Conservation (phyloP, 2,797 vertebrate genomes). For the Pangasius mekongensis region DNA sequence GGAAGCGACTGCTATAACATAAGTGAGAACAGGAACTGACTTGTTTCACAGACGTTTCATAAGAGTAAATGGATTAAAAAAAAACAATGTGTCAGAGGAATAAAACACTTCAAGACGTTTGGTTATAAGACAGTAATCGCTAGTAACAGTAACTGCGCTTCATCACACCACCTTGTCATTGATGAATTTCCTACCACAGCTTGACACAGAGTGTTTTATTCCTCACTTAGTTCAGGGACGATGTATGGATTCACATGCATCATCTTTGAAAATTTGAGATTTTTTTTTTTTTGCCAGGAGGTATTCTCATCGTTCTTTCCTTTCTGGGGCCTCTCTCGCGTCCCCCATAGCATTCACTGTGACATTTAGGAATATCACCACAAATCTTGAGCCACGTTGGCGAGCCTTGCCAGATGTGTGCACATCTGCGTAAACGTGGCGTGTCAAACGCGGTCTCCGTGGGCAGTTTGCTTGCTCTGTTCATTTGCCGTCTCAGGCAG, state of each 20-base stretch:
- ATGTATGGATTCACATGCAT: neutral
- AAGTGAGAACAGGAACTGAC: too few species aligned
- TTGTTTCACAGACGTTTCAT: too few species aligned
- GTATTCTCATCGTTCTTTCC: neutral
- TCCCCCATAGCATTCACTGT: neutral
- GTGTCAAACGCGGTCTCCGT: neutral
- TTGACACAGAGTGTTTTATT: neutral
- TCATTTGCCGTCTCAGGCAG: slow-evolving; percentile 39
- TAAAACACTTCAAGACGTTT: neutral
- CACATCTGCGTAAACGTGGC: slow-evolving; percentile 32
- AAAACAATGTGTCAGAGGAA: neutral
- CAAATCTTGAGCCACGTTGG: neutral
- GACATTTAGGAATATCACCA: slow-evolving; percentile 1
- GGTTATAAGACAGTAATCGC: neutral
- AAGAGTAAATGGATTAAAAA: too few species aligned
- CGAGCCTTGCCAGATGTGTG: slow-evolving; percentile 34
- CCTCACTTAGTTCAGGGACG: neutral
- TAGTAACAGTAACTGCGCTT: neutral
- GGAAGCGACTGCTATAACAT: too few species aligned
- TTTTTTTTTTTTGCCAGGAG: neutral
- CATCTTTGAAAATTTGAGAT: neutral
- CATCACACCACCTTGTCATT: neutral
- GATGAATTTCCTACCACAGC: too few species aligned
- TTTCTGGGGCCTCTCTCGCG: neutral
- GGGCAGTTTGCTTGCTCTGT: slow-evolving; percentile 33